These are phyloP conservation scores for Gnathonemus echidnorhynchus DNA, from an alignment of 2,113 vertebrate genomes.

Conservation along the genomic window DNA sequence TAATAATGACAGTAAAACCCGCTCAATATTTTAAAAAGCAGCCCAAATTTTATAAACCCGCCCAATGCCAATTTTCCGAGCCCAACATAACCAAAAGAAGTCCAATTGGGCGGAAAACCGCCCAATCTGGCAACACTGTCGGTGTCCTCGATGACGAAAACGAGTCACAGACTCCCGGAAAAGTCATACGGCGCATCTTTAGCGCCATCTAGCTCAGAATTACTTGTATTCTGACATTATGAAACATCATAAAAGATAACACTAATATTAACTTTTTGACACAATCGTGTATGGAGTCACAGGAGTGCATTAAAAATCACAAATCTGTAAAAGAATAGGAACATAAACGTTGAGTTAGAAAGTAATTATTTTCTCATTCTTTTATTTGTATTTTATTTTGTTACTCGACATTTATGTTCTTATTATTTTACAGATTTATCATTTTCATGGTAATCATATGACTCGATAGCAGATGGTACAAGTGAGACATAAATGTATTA, in stretches of 20 bases:
- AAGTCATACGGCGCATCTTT: background rate
- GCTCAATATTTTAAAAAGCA: too few relatives aligned
- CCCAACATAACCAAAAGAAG: too few relatives aligned
- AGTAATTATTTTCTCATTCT: background rate
- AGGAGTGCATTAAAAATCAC: background rate
- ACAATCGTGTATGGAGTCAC: background rate
- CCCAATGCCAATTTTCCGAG: too few relatives aligned
- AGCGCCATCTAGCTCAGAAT: background rate
- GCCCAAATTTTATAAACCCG: too few relatives aligned
- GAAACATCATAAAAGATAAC: too few relatives aligned
- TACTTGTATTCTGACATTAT: background rate
- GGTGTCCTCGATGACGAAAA: background rate
- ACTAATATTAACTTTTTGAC: too few relatives aligned
- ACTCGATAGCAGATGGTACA: background rate
- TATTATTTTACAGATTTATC: too few relatives aligned
- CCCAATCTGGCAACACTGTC: too few relatives aligned
- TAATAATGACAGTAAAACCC: too few relatives aligned
- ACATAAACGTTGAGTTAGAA: background rate
- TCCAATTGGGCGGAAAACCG: too few relatives aligned
- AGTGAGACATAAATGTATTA: background rate
- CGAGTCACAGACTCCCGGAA: background rate
- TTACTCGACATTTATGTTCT: background rate
- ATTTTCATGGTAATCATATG: background rate
- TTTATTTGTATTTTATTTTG: background rate
- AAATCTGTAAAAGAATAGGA: background rate